Evolutionary conservation across 2,797 vertebrate species (phyloP).

Genomic region (Phalloptychus januarius): DNA sequence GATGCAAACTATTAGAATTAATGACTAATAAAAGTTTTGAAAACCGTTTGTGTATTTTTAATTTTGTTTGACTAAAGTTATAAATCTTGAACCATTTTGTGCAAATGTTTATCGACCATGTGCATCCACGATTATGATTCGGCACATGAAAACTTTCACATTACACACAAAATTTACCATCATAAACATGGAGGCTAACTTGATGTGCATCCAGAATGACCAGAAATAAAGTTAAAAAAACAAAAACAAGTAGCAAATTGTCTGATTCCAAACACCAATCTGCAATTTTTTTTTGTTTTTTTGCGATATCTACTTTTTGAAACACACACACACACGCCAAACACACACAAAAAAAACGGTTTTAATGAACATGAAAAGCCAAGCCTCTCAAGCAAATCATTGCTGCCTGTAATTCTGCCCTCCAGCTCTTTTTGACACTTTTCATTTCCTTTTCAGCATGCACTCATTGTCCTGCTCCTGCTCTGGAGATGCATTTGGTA

Average conservation of each 20-base stretch:
- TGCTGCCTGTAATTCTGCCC: slow-evolving; percentile 32
- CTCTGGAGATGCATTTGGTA: slow-evolving; percentile 52
- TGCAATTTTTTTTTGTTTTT: background rate
- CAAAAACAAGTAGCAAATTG: background rate
- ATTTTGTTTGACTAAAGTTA: background rate
- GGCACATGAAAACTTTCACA: background rate
- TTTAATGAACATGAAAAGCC: slow-evolving; percentile 45
- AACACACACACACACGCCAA: slow-evolving; percentile 5
- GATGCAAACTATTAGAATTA: too few relatives aligned
- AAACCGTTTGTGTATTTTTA: too few relatives aligned
- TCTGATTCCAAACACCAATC: background rate
- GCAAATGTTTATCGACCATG: background rate
- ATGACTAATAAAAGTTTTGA: too few relatives aligned
- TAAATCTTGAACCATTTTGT: background rate
- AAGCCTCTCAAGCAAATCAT: slow-evolving; percentile 29
- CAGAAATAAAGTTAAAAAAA: background rate
- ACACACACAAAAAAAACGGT: slow-evolving; percentile 14
- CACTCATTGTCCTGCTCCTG: slow-evolving; percentile 51
- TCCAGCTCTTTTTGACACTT: slow-evolving; percentile 43
- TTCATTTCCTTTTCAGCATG: slow-evolving; percentile 51
- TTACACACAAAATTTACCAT: background rate
- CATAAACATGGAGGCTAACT: background rate
- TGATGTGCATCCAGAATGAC: background rate
- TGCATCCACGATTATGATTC: background rate
- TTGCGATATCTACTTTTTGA: slow-evolving; percentile 13